These are phyloP conservation scores for Dascillus cervinus DNA, from an alignment of 2,888 invertebrate species.

Conservation along the genomic window DNA sequence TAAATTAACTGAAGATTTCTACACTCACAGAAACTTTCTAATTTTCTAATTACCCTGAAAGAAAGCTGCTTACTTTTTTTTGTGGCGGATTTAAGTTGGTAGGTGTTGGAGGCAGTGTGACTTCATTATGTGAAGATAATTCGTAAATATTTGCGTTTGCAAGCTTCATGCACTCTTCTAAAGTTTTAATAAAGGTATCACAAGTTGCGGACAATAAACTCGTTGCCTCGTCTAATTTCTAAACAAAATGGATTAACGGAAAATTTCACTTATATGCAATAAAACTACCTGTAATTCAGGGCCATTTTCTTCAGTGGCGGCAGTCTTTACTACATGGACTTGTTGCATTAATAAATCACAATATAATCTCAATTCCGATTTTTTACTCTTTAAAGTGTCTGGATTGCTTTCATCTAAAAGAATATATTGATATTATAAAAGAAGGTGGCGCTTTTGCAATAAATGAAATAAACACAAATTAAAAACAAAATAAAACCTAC, in stretches of 20 bases:
- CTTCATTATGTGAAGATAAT: slow-evolving; percentile 32
- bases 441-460: slow-evolving; percentile 39
- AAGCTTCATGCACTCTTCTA: slow-evolving; percentile 71
- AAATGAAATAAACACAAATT: too few species aligned
- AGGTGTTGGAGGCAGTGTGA: slow-evolving; percentile 31
- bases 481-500: neutral
- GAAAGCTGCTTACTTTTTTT: slow-evolving; percentile 25
- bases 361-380: slow-evolving; percentile 69
- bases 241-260: slow-evolving; percentile 29
- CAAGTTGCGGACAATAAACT: slow-evolving; percentile 68
- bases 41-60: slow-evolving; percentile 9
- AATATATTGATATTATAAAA: too few species aligned
- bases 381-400: slow-evolving; percentile 60
- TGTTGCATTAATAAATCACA: slow-evolving; percentile 81
- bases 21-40: too few species aligned
- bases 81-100: slow-evolving; percentile 27
- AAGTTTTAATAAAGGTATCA: slow-evolving; percentile 73
- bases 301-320: slow-evolving; percentile 48
- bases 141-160: slow-evolving; percentile 43
- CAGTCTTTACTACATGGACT: slow-evolving; percentile 66
- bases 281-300: slow-evolving; percentile 51
- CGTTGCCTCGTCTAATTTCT: slow-evolving; percentile 67
- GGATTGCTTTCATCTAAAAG: too few species aligned
- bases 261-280: neutral
- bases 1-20: too few species aligned